Percentiles rank a stretch among this genome's conserved stretches.
Conservation (phyloP, 1,140 invertebrate species). For the Bombus turneri region DNA sequence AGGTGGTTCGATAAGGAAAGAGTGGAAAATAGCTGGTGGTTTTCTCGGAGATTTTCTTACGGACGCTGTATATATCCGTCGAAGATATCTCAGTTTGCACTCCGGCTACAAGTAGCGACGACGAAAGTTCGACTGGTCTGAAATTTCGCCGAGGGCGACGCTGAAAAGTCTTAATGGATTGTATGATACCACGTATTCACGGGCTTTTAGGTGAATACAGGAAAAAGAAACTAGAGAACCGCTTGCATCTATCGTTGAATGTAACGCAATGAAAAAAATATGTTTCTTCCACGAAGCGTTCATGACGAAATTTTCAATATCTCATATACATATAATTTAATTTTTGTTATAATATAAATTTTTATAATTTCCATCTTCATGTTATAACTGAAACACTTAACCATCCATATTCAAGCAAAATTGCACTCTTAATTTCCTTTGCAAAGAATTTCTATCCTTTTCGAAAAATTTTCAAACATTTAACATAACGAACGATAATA, state of each 20-base stretch:
- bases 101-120: slow-evolving; percentile 65
- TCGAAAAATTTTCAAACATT: too few species aligned
- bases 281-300: too few species aligned
- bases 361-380: too few species aligned
- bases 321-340: too few species aligned
- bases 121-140: slow-evolving; percentile 73
- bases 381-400: too few species aligned
- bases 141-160: slow-evolving; percentile 74
- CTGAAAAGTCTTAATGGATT: slow-evolving; percentile 80
- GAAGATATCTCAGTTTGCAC: slow-evolving; percentile 75
- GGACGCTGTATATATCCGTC: slow-evolving; percentile 20
- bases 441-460: too few species aligned
- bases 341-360: too few species aligned
- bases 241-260: background rate
- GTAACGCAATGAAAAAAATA: too few species aligned
- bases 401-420: too few species aligned
- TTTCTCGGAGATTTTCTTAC: slow-evolving; percentile 54
- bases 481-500: too few species aligned
- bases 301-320: too few species aligned
- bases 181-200: slow-evolving; percentile 73
- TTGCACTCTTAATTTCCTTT: too few species aligned
- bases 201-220: slow-evolving; percentile 62
- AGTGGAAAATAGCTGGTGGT: slow-evolving; percentile 49
- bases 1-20: background rate
- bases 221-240: background rate